These are phyloP conservation scores for Acrobasis repandana DNA, from an alignment of 2,888 invertebrate species.

Conservation along the genomic window DNA sequence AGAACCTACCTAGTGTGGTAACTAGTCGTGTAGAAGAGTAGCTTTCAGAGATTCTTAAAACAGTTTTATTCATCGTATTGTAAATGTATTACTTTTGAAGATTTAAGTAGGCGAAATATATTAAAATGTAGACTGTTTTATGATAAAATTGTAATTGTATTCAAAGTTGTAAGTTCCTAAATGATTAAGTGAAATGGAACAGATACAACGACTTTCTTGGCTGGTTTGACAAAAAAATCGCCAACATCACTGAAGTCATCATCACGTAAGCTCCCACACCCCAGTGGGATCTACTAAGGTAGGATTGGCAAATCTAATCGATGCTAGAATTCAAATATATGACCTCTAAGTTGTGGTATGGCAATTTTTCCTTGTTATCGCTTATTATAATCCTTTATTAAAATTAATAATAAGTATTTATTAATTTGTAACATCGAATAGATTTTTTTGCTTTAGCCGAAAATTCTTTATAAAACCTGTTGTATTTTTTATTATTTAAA, in stretches of 20 bases:
- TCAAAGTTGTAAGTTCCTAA: neutral
- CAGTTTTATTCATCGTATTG: neutral
- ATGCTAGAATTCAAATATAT: no score
- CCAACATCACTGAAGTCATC: no score
- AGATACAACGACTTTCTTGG: neutral
- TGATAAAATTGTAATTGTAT: neutral
- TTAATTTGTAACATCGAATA: neutral
- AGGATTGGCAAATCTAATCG: no score
- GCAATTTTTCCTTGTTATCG: no score
- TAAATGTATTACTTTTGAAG: neutral
- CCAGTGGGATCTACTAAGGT: no score
- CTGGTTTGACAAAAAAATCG: neutral
- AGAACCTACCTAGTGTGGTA: neutral
- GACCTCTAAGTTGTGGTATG: no score
- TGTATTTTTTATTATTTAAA: neutral
- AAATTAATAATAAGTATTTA: neutral
- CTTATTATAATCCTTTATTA: neutral
- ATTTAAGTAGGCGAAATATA: neutral
- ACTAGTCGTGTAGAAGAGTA: constrained; percentile 17
- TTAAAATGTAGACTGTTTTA: neutral
- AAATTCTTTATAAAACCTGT: neutral
- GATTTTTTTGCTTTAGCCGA: neutral
- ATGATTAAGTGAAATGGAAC: neutral
- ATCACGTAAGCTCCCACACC: no score
- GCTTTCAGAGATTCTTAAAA: constrained; percentile 4